Evolutionary conservation across 1,140 invertebrate species (phyloP).

Genomic region (Eriosoma lanigerum): DNA sequence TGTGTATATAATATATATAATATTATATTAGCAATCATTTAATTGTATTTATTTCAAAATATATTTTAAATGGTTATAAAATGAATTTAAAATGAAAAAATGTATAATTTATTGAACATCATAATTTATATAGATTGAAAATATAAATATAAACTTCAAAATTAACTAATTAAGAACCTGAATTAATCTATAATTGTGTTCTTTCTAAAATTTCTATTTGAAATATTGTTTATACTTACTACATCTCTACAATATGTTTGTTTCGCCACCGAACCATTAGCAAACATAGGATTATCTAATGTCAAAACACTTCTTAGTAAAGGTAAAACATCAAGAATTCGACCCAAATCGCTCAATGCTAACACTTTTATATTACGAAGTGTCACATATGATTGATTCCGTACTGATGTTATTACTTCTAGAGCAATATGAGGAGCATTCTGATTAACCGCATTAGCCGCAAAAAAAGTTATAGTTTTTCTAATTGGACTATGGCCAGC

Average conservation of each 20-base stretch:
- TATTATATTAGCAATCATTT: too few species aligned
- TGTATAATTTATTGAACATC: too few species aligned
- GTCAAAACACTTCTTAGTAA: constrained; percentile 65
- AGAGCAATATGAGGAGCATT: constrained; percentile 67
- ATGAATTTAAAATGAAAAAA: too few species aligned
- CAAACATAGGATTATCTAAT: constrained; percentile 60
- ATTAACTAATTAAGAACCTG: too few species aligned
- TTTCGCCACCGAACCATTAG: constrained; percentile 55
- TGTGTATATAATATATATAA: too few species aligned
- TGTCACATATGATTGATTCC: constrained; percentile 66
- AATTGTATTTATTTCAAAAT: too few species aligned
- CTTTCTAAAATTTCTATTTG: too few species aligned
- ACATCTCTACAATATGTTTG: constrained; percentile 62
- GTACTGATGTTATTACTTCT: constrained; percentile 64
- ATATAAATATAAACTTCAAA: too few species aligned
- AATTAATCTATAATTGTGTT: too few species aligned
- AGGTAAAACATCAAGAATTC: constrained; percentile 67
- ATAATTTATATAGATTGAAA: too few species aligned
- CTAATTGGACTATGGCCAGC: constrained; percentile 63
- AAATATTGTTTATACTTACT: too few species aligned
- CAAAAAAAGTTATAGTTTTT: constrained; percentile 65
- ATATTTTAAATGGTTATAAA: too few species aligned
- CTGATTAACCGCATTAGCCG: constrained; percentile 69
- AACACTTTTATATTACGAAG: constrained; percentile 69
- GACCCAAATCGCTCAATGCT: constrained; percentile 64